Evolutionary conservation across 2,888 invertebrate species (phyloP).

Genomic region (Dicyrtoma fusca): DNA sequence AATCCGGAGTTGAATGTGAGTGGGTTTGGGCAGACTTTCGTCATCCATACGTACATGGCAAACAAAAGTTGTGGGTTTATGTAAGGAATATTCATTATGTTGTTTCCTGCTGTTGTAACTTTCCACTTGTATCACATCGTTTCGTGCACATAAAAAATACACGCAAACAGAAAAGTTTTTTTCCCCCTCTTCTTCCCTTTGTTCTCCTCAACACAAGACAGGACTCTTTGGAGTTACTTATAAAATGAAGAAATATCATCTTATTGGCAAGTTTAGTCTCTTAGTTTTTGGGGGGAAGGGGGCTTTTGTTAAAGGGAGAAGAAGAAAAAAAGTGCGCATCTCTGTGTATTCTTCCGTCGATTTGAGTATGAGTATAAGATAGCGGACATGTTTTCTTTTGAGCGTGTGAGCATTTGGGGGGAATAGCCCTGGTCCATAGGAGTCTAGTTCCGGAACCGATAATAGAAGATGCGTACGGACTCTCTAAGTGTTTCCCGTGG

Average conservation of each 20-base stretch:
- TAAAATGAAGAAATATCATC: slow-evolving; percentile 9
- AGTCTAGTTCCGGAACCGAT: slow-evolving; percentile 35
- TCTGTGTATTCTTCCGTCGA: too few relatives aligned
- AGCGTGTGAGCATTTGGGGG: background rate
- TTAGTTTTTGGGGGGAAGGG: background rate
- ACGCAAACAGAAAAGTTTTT: slow-evolving; percentile 28
- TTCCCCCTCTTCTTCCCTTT: background rate
- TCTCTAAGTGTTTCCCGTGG: slow-evolving; percentile 23
- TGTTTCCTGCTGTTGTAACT: slow-evolving; percentile 23
- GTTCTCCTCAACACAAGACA: background rate
- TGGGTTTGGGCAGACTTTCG: too few relatives aligned
- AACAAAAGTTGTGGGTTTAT: background rate
- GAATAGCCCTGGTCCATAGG: slow-evolving; percentile 6
- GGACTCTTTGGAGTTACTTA: background rate
- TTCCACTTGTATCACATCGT: slow-evolving; percentile 6
- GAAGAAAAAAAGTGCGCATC: slow-evolving; percentile 1
- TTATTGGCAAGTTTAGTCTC: slow-evolving; percentile 17
- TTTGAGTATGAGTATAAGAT: background rate
- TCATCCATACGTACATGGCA: too few relatives aligned
- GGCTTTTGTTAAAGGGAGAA: slow-evolving; percentile 2
- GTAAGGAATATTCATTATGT: slow-evolving; percentile 28
- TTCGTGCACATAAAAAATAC: slow-evolving; percentile 17
- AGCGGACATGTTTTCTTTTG: background rate
- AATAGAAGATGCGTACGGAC: slow-evolving; percentile 40
- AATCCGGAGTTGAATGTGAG: too few relatives aligned